Percentiles rank a stretch among this genome's conserved stretches.
These are phyloP conservation scores for Pemphredon lugubris DNA, from an alignment of 2,888 invertebrate genomes.

Conservation along the genomic window DNA sequence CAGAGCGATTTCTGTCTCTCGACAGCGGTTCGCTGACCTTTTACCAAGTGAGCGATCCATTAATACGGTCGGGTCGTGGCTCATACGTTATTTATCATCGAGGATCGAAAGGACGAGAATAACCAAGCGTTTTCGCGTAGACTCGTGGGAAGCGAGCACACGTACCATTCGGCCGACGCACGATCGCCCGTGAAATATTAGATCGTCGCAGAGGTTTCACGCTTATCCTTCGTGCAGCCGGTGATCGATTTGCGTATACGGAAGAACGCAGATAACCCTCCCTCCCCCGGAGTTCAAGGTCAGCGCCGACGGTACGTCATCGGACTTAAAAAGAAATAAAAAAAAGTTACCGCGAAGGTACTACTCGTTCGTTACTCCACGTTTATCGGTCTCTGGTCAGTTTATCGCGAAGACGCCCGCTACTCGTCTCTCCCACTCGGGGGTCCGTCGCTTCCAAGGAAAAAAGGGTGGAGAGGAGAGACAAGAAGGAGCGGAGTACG, in stretches of 20 bases:
- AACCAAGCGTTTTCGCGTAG: no score
- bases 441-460: no score
- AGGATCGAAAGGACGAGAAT: not conserved
- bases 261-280: constrained; percentile 50
- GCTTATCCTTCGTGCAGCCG: no score
- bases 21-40: constrained; percentile 11
- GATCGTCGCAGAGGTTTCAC: no score
- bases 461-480: not conserved
- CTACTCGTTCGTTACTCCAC: not conserved
- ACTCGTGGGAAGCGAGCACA: constrained; percentile 6
- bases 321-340: no score
- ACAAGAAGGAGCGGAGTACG: not conserved
- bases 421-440: no score
- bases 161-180: constrained; percentile 32
- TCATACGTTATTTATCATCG: not conserved
- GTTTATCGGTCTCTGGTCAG: constrained; percentile 6
- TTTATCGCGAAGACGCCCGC: no score
- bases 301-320: constrained; percentile 36
- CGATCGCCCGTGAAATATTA: no score
- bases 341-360: constrained; percentile 5
- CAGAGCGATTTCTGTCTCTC: not conserved
- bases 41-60: not conserved
- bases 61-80: not conserved
- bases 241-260: constrained; percentile 24
- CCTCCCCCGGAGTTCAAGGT: constrained; percentile 69